phyloP scores from a whole-genome alignment of 2,113 vertebrate genomes.

The Balaeniceps rex region DNA sequence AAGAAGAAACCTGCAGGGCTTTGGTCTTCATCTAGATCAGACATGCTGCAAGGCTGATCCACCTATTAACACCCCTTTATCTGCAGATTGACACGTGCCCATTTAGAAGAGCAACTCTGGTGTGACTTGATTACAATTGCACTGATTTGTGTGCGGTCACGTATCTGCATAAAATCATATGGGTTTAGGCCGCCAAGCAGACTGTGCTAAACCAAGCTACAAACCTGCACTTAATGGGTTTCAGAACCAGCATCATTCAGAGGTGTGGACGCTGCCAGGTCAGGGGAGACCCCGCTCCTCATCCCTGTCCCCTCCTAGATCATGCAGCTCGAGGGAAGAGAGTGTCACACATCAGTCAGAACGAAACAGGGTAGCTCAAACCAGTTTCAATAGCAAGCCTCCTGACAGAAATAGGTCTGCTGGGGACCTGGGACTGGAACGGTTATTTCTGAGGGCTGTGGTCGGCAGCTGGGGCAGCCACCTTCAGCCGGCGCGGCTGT shows the following conservation, averaged over 20 bases:
- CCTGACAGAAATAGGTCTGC: neutral
- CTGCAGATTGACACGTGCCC: neutral
- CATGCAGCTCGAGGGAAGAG: neutral
- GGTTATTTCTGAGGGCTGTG: neutral
- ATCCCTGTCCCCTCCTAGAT: neutral
- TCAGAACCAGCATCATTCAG: neutral
- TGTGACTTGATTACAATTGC: neutral
- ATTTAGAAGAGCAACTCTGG: neutral
- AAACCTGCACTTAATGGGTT: neutral
- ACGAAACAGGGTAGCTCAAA: neutral
- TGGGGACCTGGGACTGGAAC: neutral
- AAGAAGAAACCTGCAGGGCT: neutral
- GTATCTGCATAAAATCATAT: fast-evolving
- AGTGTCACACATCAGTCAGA: neutral
- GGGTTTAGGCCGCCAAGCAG: neutral
- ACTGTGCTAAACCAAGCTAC: neutral
- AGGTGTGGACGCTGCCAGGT: neutral
- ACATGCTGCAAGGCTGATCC: neutral
- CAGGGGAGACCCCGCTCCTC: neutral
- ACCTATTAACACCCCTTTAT: neutral
- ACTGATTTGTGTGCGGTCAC: neutral
- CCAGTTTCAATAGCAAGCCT: neutral
- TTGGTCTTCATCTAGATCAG: neutral
- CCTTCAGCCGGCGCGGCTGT: fast-evolving
- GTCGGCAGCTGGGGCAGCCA: neutral